These are phyloP conservation scores for Nipponacmea schrenckii DNA, from an alignment of 2,888 invertebrate genomes.

Conservation along the genomic window DNA sequence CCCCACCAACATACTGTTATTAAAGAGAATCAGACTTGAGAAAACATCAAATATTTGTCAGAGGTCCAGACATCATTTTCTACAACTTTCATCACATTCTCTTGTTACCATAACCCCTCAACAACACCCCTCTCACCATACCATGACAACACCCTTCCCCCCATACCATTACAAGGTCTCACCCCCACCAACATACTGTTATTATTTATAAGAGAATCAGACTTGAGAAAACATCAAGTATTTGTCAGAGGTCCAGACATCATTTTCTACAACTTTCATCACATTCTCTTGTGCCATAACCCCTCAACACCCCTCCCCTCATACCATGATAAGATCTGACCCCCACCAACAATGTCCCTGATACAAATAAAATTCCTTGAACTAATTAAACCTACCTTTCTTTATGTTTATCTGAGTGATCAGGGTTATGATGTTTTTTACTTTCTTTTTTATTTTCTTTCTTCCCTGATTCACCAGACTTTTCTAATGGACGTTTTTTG, in stretches of 20 bases:
- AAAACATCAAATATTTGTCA: background rate
- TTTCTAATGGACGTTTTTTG: slow-evolving; percentile 18
- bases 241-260: background rate
- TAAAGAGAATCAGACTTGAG: background rate
- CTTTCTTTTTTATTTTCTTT: slow-evolving; percentile 19
- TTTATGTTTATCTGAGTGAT: slow-evolving; percentile 15
- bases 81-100: background rate
- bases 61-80: background rate
- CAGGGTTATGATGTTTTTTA: slow-evolving; percentile 11
- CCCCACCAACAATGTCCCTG: background rate
- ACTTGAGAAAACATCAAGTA: background rate
- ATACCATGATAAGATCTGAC: no score
- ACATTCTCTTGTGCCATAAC: background rate
- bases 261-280: background rate
- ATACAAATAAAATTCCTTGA: no score
- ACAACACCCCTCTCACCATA: slow-evolving; percentile 1
- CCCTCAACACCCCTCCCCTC: no score
- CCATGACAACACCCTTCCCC: no score
- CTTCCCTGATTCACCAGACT: slow-evolving; percentile 12
- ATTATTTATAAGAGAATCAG: background rate
- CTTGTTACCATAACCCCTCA: background rate
- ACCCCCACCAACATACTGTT: no score
- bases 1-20: no score
- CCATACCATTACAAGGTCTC: no score
- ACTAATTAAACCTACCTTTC: background rate